phyloP scores from a whole-genome alignment of 1,140 invertebrate genomes.

The Halesus radiatus region DNA sequence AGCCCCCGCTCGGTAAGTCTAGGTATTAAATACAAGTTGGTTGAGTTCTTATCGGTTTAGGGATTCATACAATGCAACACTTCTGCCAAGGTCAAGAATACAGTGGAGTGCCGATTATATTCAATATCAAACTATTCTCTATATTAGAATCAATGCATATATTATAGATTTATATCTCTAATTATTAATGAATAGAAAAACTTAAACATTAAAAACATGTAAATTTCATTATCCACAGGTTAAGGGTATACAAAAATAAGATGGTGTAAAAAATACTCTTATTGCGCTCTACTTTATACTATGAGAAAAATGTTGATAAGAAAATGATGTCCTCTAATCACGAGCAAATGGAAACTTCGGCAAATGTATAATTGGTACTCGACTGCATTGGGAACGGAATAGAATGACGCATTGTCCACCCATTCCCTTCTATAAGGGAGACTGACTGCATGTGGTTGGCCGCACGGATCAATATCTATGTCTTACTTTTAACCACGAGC shows the following conservation, averaged over 20 bases:
- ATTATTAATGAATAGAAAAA: background rate
- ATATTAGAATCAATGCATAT: background rate
- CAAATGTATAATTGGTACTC: background rate
- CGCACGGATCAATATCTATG: conserved; percentile 74
- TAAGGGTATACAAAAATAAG: conserved; percentile 17
- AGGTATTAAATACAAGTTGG: too few species aligned
- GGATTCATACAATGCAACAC: background rate
- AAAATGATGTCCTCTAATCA: background rate
- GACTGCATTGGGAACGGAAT: conserved; percentile 14
- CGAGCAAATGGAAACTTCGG: background rate
- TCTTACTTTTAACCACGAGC: conserved; percentile 98
- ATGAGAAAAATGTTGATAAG: background rate
- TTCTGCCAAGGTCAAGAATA: background rate
- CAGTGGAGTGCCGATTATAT: conserved; percentile 19
- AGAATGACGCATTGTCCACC: conserved; percentile 58
- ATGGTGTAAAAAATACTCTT: conserved; percentile 10
- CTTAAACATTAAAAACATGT: conserved; percentile 1
- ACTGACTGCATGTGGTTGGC: conserved; percentile 50
- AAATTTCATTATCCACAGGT: conserved; percentile 8
- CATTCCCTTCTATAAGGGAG: conserved; percentile 64
- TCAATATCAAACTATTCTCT: too few species aligned
- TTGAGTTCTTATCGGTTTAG: background rate
- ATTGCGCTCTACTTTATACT: background rate
- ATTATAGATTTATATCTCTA: background rate
- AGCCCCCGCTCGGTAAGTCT: background rate